Evolutionary conservation across 2,797 vertebrate genomes (phyloP), one percentile per base, ranked within the genome.

Genomic region (Rhinella marina): DNA sequence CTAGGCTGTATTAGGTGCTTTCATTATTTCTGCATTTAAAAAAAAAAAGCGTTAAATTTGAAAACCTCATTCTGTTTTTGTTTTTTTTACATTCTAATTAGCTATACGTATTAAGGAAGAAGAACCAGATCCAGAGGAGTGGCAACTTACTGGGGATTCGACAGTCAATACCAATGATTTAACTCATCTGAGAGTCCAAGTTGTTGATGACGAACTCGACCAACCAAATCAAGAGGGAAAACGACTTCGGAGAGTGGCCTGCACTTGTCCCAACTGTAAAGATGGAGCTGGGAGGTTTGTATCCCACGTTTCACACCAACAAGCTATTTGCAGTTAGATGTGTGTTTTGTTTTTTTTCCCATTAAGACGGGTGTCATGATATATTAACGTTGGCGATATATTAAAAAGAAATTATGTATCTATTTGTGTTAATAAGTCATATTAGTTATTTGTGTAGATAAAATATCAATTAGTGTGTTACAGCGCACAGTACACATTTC

Each of bases 231-330:
- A 98, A 93, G 98, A 99, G 93, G 97, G 98, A 93, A 99, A 99
- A 94, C 95, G 98, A 91, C 95, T 99, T 92, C 96, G 98, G 87
- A 95, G 98, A 91, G 98, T 99, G 86, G 98, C 98, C 0, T 99
- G 98, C 75, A 99, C 98, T 81, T 99, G 98, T 94, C 98, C 98
- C 90, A 99, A 99, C 95, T 99, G 98, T 93, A 99, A 99, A 95
- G 98, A 99, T 94, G 98, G 98, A 23, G 97, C 97, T 72, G 98
- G 98, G 91, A 99, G 98, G 98, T 99, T 95, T 92, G 96, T 84
- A 56, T 0, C 78, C 27, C 10, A 16, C n/a, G 12, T 66, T 52
- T 17, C n/a, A 13, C 27, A 23, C 78, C 16, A 80, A 4, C 12
- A 23, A 1, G n/a, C 1, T 32, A 32, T 27, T 80, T 77, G n/a